Evolutionary conservation across 30 jellyfish, hydroid and myxozoan species (phyloP), one percentile per base, ranked within the genome.

Genomic region (Aurelia coerulea): DNA sequence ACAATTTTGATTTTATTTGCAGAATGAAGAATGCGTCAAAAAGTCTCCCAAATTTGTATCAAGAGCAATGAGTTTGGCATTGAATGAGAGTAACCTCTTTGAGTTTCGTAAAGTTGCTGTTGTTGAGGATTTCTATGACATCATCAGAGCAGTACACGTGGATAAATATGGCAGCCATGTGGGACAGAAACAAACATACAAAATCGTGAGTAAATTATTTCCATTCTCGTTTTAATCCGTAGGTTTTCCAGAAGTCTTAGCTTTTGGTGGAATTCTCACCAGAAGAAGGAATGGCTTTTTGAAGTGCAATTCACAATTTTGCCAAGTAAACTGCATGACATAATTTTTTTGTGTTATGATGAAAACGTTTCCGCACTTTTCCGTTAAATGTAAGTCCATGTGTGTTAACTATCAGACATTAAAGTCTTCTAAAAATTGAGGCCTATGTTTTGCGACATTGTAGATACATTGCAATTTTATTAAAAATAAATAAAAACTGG

Each of bases 151-250:
- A 0, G 91, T 90, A 12, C 98, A 92, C 73, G 95, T 92, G 34
- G 90, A 81, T 56, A 82, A 74, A 49, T 50, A 77, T 42, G 97
- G 97, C 29, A 13, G 54, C 17, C 98, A 92, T 76, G 84, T 89
- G 34, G 98, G 98, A 13, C 98, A 92, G 59, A 92, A 92, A 73
- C 88, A 88, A 70, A 92, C 98, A 1, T 92, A 84, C 83, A 78
- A 77, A 70, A 74, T 92, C 67, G 98, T 92, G 64, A 80, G 98
- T 81, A 46, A 46, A 46, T 46, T 46, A 0, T 46, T 46, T 46
- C 15, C 29, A 23, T 23, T 46, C 2, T 46, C 56, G 6, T 13
- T 0, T 46, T 46, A 5, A 46, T 46, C 15, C 12, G 2, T 9
- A 5, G 56, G 56, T 46, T 46, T 9, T 7, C 15, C 14, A 46